Conservation (phyloP, 2,888 invertebrate genomes). For the Iselma pallidipennis region DNA sequence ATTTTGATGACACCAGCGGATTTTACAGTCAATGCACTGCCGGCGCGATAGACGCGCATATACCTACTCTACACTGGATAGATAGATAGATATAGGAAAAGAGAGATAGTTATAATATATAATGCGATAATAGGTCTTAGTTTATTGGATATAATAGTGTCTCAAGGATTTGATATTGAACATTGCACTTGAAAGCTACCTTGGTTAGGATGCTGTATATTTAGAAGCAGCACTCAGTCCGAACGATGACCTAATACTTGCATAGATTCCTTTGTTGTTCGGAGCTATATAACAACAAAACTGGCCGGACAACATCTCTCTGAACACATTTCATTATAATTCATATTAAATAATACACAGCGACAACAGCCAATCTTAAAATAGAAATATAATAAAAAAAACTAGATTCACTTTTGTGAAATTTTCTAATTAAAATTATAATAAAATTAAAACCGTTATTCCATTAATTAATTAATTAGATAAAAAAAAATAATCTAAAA, state of each 20-base stretch:
- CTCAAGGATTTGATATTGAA: conserved; percentile 33
- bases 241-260: conserved; percentile 17
- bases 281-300: no score
- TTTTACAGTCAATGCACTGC: conserved; percentile 1
- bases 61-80: no score
- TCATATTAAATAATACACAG: no score
- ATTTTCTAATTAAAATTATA: no score
- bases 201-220: conserved; percentile 20
- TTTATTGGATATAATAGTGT: conserved; percentile 29
- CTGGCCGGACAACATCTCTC: not conserved
- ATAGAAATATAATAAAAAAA: no score
- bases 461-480: no score
- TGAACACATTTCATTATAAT: no score
- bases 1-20: conserved; percentile 3
- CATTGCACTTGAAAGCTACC: conserved; percentile 31
- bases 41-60: not conserved
- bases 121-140: conserved; percentile 15
- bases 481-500: not conserved
- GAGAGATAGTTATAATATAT: not conserved
- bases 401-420: no score
- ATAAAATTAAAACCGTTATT: no score
- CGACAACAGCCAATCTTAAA: no score
- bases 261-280: not conserved
- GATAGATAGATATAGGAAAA: not conserved
- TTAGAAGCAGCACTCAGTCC: conserved; percentile 20